Percentiles rank a stretch among this genome's conserved stretches.
Evolutionary conservation across 2,888 invertebrate genomes (phyloP).

Genomic region (Coleophora deauratella): DNA sequence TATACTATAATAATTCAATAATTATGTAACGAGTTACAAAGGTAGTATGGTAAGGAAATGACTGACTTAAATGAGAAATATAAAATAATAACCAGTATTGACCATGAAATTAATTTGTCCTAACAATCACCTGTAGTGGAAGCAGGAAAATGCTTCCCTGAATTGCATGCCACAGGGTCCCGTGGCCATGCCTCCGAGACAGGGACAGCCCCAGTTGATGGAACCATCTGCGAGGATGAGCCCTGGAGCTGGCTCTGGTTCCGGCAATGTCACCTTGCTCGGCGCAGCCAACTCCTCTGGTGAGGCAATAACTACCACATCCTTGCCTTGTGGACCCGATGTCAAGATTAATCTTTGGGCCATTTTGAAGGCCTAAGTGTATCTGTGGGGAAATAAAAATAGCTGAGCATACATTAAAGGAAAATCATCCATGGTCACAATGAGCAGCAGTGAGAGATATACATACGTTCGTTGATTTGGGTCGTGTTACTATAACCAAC

Average conservation of each 20-base stretch:
- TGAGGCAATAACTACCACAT: slow-evolving; percentile 87
- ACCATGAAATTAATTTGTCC: too few species aligned
- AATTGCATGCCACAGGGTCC: slow-evolving; percentile 97
- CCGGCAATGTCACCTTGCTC: slow-evolving; percentile 80
- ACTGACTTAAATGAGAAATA: too few species aligned
- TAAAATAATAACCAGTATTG: too few species aligned
- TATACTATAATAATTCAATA: too few species aligned
- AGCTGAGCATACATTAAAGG: too few species aligned
- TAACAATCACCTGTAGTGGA: slow-evolving; percentile 81
- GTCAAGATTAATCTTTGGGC: slow-evolving; percentile 45
- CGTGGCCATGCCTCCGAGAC: slow-evolving; percentile 97
- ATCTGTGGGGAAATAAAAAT: too few species aligned
- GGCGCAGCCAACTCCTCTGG: slow-evolving; percentile 85
- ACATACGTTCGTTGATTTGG: too few species aligned
- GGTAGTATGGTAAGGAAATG: too few species aligned
- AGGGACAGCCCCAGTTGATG: slow-evolving; percentile 98
- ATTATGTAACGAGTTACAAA: too few species aligned
- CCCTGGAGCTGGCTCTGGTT: slow-evolving; percentile 84
- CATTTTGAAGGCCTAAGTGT: slow-evolving; percentile 7
- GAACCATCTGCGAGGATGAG: slow-evolving; percentile 88
- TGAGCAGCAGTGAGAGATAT: too few species aligned
- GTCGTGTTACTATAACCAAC: too few species aligned
- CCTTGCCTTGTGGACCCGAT: slow-evolving; percentile 74
- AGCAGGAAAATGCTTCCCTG: slow-evolving; percentile 95
- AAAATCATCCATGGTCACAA: too few species aligned